These are phyloP conservation scores for Athrips mouffetella DNA, from an alignment of 2,888 invertebrate species.

Conservation along the genomic window DNA sequence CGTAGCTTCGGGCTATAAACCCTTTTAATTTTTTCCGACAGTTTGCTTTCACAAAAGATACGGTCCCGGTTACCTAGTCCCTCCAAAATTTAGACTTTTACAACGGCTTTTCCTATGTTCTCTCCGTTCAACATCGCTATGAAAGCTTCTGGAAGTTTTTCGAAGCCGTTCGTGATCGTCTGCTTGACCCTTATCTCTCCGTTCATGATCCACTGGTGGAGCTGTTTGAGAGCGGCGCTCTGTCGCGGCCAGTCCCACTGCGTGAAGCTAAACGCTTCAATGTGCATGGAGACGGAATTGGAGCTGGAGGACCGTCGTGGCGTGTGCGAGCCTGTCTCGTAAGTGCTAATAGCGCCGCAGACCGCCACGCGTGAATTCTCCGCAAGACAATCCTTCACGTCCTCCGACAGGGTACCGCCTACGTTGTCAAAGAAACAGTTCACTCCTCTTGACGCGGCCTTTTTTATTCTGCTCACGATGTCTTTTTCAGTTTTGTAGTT, in stretches of 20 bases:
- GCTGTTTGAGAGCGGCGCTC: slow-evolving; percentile 31
- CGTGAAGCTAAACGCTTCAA: slow-evolving; percentile 41
- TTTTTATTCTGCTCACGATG: slow-evolving; percentile 60
- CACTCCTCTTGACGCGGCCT: slow-evolving; percentile 79
- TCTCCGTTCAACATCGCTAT: slow-evolving; percentile 36
- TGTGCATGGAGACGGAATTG: slow-evolving; percentile 24
- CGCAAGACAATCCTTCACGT: slow-evolving; percentile 78
- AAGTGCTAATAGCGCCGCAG: slow-evolving; percentile 80
- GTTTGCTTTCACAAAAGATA: slow-evolving; percentile 10
- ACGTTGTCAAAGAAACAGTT: slow-evolving; percentile 86
- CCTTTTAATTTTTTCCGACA: slow-evolving; percentile 14
- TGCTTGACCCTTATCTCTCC: slow-evolving; percentile 42
- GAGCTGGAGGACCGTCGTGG: slow-evolving; percentile 15
- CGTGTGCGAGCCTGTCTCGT: slow-evolving; percentile 40
- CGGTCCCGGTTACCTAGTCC: neutral
- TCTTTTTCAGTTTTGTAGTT: slow-evolving; percentile 81
- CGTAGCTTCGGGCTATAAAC: slow-evolving; percentile 11
- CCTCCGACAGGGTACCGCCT: slow-evolving; percentile 78
- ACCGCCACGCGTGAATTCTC: slow-evolving; percentile 75
- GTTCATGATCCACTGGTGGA: slow-evolving; percentile 38
- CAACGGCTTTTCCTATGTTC: slow-evolving; percentile 37
- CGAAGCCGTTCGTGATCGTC: slow-evolving; percentile 41
- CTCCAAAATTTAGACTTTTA: slow-evolving; percentile 35
- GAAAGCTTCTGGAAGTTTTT: slow-evolving; percentile 39
- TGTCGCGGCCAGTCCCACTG: slow-evolving; percentile 39